Evolutionary conservation across 1,140 invertebrate genomes (phyloP).

Genomic region (Camponotus vicinus): DNA sequence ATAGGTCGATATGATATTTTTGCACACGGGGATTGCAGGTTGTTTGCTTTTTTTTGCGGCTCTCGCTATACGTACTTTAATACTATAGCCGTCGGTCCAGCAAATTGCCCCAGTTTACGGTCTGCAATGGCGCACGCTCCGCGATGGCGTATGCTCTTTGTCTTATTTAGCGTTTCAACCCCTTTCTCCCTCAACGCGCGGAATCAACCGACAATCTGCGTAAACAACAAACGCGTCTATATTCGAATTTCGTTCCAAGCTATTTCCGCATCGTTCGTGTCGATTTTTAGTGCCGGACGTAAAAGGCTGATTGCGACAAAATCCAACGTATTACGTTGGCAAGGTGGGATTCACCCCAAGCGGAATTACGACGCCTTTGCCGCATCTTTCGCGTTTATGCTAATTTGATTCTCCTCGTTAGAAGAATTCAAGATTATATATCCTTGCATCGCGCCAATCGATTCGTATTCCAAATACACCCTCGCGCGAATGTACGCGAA

Average conservation of each 20-base stretch:
- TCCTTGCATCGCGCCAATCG: slow-evolving; percentile 33
- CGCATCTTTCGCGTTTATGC: neutral
- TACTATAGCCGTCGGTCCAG: slow-evolving; percentile 30
- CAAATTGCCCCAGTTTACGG: slow-evolving; percentile 55
- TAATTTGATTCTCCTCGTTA: neutral
- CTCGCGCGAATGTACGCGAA: neutral
- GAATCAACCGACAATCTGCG: slow-evolving; percentile 24
- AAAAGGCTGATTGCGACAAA: neutral
- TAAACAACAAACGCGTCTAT: slow-evolving; percentile 3
- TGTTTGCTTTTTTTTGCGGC: slow-evolving; percentile 8
- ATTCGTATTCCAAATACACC: slow-evolving; percentile 71
- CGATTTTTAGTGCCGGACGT: neutral
- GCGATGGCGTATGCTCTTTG: slow-evolving; percentile 25
- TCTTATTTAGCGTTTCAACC: slow-evolving; percentile 24
- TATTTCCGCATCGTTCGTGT: neutral
- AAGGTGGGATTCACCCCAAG: neutral
- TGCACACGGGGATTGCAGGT: neutral
- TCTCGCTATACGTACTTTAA: slow-evolving; percentile 30
- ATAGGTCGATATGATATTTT: slow-evolving; percentile 52
- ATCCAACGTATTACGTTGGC: neutral
- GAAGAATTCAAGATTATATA: neutral
- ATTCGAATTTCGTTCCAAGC: neutral
- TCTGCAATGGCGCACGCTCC: neutral
- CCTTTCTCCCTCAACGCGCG: neutral
- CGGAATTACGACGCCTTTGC: neutral